A percentile compares a stretch with the other conserved stretches of the same genome.
phyloP scores from a whole-genome alignment of 23 tunicate species.

The Ascidia mentula region DNA sequence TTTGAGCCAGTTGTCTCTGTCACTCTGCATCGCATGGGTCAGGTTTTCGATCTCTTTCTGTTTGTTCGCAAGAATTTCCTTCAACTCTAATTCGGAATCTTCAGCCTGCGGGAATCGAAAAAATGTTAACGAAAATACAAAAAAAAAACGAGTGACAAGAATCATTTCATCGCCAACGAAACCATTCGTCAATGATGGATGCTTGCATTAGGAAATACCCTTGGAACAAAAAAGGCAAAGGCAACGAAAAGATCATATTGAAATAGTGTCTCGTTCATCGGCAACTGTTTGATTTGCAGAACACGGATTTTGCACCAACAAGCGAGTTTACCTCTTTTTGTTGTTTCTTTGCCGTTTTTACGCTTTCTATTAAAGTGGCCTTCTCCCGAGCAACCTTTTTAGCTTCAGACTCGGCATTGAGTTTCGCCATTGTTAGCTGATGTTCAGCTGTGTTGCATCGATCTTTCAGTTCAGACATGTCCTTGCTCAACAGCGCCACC shows the following conservation, averaged over 20 bases:
- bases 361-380: constrained; percentile 16
- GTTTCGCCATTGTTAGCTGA: neutral
- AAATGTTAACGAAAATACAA: too few relatives aligned
- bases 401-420: constrained; percentile 15
- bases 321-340: constrained; percentile 36
- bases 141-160: too few relatives aligned
- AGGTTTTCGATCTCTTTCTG: constrained; percentile 22
- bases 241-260: too few relatives aligned
- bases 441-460: neutral
- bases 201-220: too few relatives aligned
- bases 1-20: constrained; percentile 23
- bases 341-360: constrained; percentile 22
- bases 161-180: too few relatives aligned
- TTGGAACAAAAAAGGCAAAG: too few relatives aligned
- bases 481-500: constrained; percentile 3
- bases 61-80: neutral
- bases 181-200: too few relatives aligned
- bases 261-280: too few relatives aligned
- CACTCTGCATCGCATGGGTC: constrained; percentile 14
- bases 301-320: too few relatives aligned
- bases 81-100: constrained; percentile 1
- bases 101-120: neutral
- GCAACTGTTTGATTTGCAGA: too few relatives aligned
- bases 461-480: constrained; percentile 14
- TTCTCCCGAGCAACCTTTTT: constrained; percentile 40